These are phyloP conservation scores for Euleptes europaea DNA, from an alignment of 2,113 vertebrate species.

Conservation along the genomic window DNA sequence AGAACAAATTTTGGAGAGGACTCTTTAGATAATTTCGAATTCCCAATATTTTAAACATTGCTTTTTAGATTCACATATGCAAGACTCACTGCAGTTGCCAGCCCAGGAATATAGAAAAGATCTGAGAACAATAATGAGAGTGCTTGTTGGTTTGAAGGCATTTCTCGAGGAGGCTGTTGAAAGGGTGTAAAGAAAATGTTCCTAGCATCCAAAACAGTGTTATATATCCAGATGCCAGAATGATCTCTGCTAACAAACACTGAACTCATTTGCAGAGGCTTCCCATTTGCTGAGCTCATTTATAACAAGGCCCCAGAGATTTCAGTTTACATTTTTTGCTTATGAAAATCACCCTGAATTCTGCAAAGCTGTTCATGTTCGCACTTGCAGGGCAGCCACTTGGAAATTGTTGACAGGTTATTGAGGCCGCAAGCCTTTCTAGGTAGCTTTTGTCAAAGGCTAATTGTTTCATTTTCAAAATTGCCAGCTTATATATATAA, in stretches of 20 bases:
- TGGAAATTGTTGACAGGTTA: conserved; percentile 19
- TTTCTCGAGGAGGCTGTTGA: conserved; percentile 48
- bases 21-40: conserved; percentile 58
- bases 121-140: conserved; percentile 43
- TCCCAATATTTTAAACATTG: conserved; percentile 20
- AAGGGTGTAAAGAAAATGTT: conserved; percentile 5
- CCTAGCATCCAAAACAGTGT: conserved; percentile 30
- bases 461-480: neutral
- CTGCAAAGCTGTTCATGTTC: conserved; percentile 44
- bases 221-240: conserved; percentile 53
- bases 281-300: conserved; percentile 56
- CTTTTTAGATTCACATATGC: conserved; percentile 40
- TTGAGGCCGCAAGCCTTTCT: conserved; percentile 28
- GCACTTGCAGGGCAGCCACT: conserved; percentile 30
- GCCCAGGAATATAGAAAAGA: conserved; percentile 53
- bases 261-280: conserved; percentile 56
- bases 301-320: conserved; percentile 66
- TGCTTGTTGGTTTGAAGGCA: conserved; percentile 41
- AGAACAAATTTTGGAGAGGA: conserved; percentile 48
- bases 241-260: conserved; percentile 54
- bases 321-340: conserved; percentile 56
- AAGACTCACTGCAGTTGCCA: conserved; percentile 53
- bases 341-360: conserved; percentile 55
- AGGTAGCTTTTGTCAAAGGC: neutral
- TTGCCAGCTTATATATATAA: neutral